A percentile compares a stretch with the other conserved stretches of the same genome.
Evolutionary conservation across 37 sponge, comb jelly and placozoan genomes (phyloP).

Genomic region (Aphrocallistes beatrix): DNA sequence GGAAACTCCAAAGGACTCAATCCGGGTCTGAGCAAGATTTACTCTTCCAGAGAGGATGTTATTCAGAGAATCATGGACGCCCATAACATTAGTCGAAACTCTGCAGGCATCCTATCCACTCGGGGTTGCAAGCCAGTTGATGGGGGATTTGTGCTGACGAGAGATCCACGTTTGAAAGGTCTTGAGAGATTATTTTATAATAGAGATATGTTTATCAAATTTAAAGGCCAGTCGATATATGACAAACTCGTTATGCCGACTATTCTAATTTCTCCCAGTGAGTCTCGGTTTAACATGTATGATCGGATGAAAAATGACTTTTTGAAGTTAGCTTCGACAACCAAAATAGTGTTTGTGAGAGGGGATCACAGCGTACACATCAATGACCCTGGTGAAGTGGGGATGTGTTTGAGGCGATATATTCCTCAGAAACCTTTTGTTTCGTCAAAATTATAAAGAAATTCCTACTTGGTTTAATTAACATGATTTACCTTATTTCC

Average conservation of each 20-base stretch:
- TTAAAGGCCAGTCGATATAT: neutral
- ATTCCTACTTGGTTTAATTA: too few species aligned
- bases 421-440: too few species aligned
- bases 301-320: neutral
- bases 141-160: neutral
- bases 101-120: neutral
- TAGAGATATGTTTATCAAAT: neutral
- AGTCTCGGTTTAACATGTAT: neutral
- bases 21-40: neutral
- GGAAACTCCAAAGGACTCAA: neutral
- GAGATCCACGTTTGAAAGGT: neutral
- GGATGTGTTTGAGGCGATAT: too few species aligned
- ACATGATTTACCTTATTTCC: too few species aligned
- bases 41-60: neutral
- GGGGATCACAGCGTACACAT: neutral
- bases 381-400: neutral
- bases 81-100: neutral
- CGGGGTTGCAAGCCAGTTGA: neutral
- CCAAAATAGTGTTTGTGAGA: neutral
- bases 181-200: neutral
- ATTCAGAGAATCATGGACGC: neutral
- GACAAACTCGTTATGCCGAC: neutral
- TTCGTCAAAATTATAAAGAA: too few species aligned
- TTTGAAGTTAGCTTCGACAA: neutral
- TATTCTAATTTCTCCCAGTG: neutral